Base-by-base conservation (phyloP, 2,797 vertebrate species). In the Heteromormyrus szaboi region DNA sequence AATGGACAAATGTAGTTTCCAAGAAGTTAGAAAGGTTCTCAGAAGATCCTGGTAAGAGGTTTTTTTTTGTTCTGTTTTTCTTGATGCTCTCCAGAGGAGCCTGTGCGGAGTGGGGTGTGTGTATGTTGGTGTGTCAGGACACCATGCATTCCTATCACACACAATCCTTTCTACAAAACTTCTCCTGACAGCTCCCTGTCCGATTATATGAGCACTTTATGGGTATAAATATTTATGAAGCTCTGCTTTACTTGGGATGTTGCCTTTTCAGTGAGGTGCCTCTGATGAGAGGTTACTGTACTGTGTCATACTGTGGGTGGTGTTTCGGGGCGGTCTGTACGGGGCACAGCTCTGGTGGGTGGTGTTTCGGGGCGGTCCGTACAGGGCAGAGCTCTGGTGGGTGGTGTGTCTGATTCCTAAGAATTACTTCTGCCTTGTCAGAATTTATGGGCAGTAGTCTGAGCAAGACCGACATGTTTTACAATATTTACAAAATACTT, bases 231-330 rank as follows among this genome's bases (percentile, higher is more conserved):
- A 96, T 96, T 96, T 96, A 96, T 96, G 95, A 93, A 93, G 94
- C 95, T 96, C 93, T 94, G 94, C 95, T 96, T 95, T 96, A 96
- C 96, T 95, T 95, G 93, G 94, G 95, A 96, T 94, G 95, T 96
- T 95, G 95, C 94, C 94, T 94, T 96, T 94, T 94, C 94, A 96
- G 89, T 19, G 19, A 19, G 41, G 85, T 29, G 88, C 88, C 50
- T 76, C 84, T 86, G 62, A 89, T 56, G 88, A 54, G 86, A 87
- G 85, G 25, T 87, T 65, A 89, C 89, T 88, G 86, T 84, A 83
- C 72, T 72, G 85, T 65, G 48, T 83, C 41, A 65, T 83, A 87
- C 7, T 22, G 72, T 65, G 83, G 41, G 83, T 48, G 41, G 53
- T 37, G 51, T 85, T 84, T 86, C 4, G 85, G 12, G 33, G 51